These are phyloP conservation scores for Hepsetus odoe DNA, from an alignment of 2,113 vertebrate species.

Conservation along the genomic window DNA sequence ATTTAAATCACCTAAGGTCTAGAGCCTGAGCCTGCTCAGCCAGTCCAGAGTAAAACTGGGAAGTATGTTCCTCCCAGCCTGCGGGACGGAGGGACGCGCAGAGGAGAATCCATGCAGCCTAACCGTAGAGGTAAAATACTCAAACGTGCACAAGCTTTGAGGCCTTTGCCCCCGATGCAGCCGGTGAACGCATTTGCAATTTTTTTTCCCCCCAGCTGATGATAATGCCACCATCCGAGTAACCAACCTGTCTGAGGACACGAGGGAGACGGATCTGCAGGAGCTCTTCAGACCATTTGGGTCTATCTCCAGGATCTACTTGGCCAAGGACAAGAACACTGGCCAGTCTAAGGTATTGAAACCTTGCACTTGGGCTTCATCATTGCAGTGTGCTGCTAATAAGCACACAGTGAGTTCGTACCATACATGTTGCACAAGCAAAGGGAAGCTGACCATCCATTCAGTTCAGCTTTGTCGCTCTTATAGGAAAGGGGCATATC, in stretches of 20 bases:
- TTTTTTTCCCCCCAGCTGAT: conserved; percentile 74
- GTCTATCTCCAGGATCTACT: conserved; percentile 94
- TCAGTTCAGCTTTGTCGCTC: too few species aligned
- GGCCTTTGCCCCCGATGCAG: too few species aligned
- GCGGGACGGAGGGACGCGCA: conserved; percentile 84
- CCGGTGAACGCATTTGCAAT: too few species aligned
- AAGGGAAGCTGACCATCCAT: too few species aligned
- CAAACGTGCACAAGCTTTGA: background rate
- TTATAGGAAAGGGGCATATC: too few species aligned
- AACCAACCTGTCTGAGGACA: conserved; percentile 97
- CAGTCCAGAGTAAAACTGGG: conserved; percentile 88
- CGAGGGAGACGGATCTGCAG: conserved; percentile 93
- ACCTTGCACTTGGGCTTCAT: background rate
- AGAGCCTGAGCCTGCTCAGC: conserved; percentile 87
- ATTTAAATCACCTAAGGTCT: conserved; percentile 22
- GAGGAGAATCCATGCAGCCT: conserved; percentile 95
- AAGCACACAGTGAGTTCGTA: too few species aligned
- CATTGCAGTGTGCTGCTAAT: too few species aligned
- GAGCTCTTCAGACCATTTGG: conserved; percentile 97
- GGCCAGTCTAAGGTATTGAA: conserved; percentile 92
- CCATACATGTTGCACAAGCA: too few species aligned
- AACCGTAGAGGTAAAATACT: conserved; percentile 84
- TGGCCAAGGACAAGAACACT: conserved; percentile 97
- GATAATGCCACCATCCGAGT: conserved; percentile 98
- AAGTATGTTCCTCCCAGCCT: conserved; percentile 93